These are phyloP conservation scores for Pandion haliaetus DNA, from an alignment of 2,113 vertebrate genomes.

Conservation along the genomic window DNA sequence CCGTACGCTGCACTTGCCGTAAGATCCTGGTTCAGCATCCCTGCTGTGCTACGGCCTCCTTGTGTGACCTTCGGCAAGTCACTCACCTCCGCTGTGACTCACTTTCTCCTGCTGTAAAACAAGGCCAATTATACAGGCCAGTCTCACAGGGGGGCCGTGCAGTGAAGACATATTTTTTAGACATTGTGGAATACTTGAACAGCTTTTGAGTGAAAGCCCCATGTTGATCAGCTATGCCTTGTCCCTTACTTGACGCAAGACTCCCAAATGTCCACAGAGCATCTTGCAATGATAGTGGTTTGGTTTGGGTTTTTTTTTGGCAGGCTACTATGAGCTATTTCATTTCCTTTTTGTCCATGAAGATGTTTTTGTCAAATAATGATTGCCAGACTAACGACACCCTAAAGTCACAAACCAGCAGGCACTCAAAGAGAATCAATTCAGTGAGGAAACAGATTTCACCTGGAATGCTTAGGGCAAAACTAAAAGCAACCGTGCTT, in stretches of 20 bases:
- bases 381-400: not conserved
- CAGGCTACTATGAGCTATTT: not conserved
- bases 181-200: not conserved
- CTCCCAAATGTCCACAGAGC: not conserved
- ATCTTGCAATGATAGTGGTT: not conserved
- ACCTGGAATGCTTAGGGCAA: constrained; percentile 16
- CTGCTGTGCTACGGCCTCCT: not conserved
- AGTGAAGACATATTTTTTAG: not conserved
- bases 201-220: not conserved
- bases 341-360: not conserved
- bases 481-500: not conserved
- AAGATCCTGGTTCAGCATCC: not conserved
- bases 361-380: not conserved
- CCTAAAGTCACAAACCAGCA: constrained; percentile 10
- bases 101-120: not conserved
- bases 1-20: not conserved
- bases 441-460: constrained; percentile 3
- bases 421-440: not conserved
- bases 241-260: not conserved
- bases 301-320: not conserved
- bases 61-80: not conserved
- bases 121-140: not conserved
- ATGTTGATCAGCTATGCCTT: not conserved
- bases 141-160: not conserved
- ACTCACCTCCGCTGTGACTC: not conserved